Conservation (phyloP, 2,113 vertebrate species). For the Acanthisitta chloris region DNA sequence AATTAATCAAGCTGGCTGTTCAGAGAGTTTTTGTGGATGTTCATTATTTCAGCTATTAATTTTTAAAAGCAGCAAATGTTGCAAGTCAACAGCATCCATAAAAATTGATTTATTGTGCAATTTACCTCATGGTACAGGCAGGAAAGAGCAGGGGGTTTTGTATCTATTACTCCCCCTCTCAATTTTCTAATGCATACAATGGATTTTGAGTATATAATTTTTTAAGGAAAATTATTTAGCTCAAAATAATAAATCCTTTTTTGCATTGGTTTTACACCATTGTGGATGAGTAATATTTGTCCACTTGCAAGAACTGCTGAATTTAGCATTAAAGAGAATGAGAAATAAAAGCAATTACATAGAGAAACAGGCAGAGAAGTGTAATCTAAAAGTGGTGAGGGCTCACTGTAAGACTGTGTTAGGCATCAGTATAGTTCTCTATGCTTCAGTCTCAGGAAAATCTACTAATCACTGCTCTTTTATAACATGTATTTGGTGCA, state of each 20-base stretch:
- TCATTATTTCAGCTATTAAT: conserved; percentile 83
- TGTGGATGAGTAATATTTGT: background rate
- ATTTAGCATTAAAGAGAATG: conserved; percentile 37
- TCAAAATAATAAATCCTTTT: conserved; percentile 37
- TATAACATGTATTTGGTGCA: background rate
- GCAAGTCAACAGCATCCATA: conserved; percentile 75
- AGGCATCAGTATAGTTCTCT: background rate
- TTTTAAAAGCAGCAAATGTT: conserved; percentile 80
- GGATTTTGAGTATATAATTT: background rate
- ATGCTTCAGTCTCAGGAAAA: background rate
- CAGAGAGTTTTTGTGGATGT: conserved; percentile 69
- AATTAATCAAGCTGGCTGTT: conserved; percentile 74
- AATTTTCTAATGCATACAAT: background rate
- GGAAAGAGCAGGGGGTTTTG: conserved; percentile 27
- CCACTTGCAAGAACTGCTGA: conserved; percentile 29
- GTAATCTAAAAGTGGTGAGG: background rate
- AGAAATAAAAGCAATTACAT: conserved; percentile 28
- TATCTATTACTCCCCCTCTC: conserved; percentile 10
- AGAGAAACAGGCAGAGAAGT: conserved; percentile 7
- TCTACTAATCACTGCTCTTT: accelerated
- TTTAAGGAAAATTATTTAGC: conserved; percentile 51
- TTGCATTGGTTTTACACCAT: background rate
- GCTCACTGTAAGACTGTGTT: background rate
- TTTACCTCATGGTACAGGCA: conserved; percentile 67
- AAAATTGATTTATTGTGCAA: conserved; percentile 77